Evolutionary conservation across 2,113 vertebrate genomes (phyloP), one percentile per base, ranked within the genome.

Genomic region (Camelus dromedarius): DNA sequence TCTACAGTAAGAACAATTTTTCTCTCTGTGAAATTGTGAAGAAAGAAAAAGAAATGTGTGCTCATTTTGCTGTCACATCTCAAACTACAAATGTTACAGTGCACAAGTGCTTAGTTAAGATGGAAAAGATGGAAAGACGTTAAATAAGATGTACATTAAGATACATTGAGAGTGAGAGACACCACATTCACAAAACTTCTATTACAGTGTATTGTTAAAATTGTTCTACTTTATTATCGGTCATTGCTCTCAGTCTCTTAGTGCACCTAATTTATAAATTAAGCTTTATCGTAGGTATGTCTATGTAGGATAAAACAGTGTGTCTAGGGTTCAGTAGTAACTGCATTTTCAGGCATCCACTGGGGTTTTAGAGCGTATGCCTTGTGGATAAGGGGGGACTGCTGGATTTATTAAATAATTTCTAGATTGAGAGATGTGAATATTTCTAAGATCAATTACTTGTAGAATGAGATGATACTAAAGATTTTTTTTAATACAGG

Each of bases 21-120:
- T 66, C 76, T 56, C 8, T 35, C 32, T 56, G 76, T 24, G 32
- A 35, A 79, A 24, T 9, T 77, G 75, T 77, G 50, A 32, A 77
- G 19, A 75, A 20, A 20, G 50, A n/a, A 32, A 54, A 54, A 54
- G 50, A 79, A 79, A 35, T 4, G 0, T 22, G 0, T 15, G 6
- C 11, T 35, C 8, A 32, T 15, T 35, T 9, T 54, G 6, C 22
- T 79, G 50, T 56, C 52, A 20, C 76, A 24, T 6, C 32, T 56
- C 32, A 79, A 35, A 54, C 76, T 35, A 19, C 32, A 56, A 15
- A 79, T 2, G 20, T 24, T 8, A 79, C 12, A 35, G 32, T 79
- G 50, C 50, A 79, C 13, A 56, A 35, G 76, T 35, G 76, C 76
- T 20, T 24, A 56, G 76, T 56, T 79, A 79, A 35, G 50, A 24